Percentiles rank a stretch among this genome's conserved stretches.
phyloP scores from a whole-genome alignment of 2,888 invertebrate species.

The Anorthoa munda region DNA sequence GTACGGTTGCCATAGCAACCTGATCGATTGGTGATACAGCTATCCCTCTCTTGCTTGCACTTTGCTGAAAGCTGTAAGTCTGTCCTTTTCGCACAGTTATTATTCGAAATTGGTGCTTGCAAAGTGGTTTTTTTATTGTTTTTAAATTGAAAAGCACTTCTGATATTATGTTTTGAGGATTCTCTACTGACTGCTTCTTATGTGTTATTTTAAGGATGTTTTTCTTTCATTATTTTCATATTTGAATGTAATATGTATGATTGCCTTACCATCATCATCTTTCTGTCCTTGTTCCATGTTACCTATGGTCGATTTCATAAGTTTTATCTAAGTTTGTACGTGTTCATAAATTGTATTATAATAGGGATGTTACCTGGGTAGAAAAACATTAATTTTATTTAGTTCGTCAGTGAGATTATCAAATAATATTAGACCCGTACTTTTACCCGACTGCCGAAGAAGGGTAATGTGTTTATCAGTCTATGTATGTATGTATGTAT shows the following conservation, averaged over 20 bases:
- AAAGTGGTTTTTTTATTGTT: constrained; percentile 63
- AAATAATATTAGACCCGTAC: too few relatives aligned
- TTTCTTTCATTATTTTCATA: background rate
- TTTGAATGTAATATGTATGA: background rate
- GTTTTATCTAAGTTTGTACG: too few relatives aligned
- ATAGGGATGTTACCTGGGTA: too few relatives aligned
- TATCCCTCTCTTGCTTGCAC: constrained; percentile 64
- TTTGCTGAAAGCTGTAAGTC: constrained; percentile 24
- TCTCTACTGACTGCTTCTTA: background rate
- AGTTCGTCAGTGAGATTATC: too few relatives aligned
- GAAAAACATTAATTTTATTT: too few relatives aligned
- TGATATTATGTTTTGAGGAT: constrained; percentile 9
- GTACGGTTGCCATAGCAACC: constrained; percentile 80
- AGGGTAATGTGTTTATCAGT: too few relatives aligned
- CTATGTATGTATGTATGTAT: too few relatives aligned
- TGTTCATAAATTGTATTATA: too few relatives aligned
- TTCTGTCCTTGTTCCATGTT: background rate
- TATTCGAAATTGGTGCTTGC: constrained; percentile 66
- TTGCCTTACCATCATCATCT: background rate
- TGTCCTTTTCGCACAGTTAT: constrained; percentile 66
- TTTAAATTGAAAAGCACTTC: constrained; percentile 37
- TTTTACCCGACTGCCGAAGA: too few relatives aligned
- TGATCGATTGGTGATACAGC: constrained; percentile 83
- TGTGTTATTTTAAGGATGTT: rapidly evolving
- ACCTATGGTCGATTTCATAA: background rate